Evolutionary conservation across 2,113 vertebrate genomes (phyloP).

Genomic region (Pseudorhombus dupliciocellatus): DNA sequence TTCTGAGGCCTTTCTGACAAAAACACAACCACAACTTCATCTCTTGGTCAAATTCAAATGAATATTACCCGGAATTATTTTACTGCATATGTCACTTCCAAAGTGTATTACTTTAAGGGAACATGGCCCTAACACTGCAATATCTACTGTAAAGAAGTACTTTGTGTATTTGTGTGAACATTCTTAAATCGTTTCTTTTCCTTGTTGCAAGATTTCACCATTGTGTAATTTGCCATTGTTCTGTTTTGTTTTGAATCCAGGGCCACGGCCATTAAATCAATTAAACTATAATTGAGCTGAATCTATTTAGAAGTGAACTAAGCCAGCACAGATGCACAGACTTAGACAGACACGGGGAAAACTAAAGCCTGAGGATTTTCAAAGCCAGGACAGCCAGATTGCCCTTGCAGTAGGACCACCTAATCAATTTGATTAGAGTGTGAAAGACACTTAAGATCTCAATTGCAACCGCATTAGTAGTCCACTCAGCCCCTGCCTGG

Average conservation of each 20-base stretch:
- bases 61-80: no score
- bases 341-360: constrained; percentile 32
- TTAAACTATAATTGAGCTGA: constrained; percentile 48
- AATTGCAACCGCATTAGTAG: constrained; percentile 73
- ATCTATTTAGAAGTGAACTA: constrained; percentile 49
- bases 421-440: constrained; percentile 80
- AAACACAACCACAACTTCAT: neutral
- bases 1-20: no score
- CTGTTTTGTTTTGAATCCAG: constrained; percentile 25
- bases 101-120: no score
- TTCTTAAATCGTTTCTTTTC: neutral
- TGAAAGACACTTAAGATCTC: constrained; percentile 81
- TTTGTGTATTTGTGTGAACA: neutral
- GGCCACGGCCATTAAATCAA: constrained; percentile 25
- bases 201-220: constrained; percentile 8
- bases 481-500: constrained; percentile 59
- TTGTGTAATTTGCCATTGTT: constrained; percentile 10
- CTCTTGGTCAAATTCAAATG: no score
- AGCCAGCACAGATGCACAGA: constrained; percentile 1
- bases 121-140: no score
- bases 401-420: constrained; percentile 71
- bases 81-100: no score
- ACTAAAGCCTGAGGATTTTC: constrained; percentile 42
- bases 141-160: neutral
- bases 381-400: constrained; percentile 58